These are phyloP conservation scores for Mesodorylaimus sp. DNA, from an alignment of 2,888 invertebrate genomes.

Conservation along the genomic window DNA sequence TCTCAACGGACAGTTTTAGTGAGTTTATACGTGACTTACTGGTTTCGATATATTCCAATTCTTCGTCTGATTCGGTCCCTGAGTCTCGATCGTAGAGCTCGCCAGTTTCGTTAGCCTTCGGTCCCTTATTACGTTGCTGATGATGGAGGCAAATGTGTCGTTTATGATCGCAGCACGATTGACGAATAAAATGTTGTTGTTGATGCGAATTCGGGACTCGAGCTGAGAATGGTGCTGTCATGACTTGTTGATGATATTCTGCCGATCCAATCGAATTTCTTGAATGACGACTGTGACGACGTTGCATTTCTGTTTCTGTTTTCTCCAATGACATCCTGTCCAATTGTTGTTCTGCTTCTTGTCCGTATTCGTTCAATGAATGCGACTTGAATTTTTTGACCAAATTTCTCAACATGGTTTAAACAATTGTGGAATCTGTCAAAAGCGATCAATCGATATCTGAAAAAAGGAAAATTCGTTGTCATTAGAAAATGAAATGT, in stretches of 20 bases:
- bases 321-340: background rate
- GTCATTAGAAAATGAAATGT: no score
- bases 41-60: background rate
- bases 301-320: background rate
- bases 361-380: background rate
- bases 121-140: no score
- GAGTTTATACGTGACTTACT: constrained; percentile 2
- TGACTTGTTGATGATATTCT: no score
- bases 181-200: no score
- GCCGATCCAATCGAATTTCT: no score
- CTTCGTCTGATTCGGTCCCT: constrained; percentile 5
- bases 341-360: background rate
- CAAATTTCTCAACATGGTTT: background rate
- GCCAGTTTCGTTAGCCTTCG: background rate
- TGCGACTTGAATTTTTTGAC: constrained; percentile 3
- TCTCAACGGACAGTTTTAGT: no score
- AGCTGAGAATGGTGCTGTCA: no score
- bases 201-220: no score
- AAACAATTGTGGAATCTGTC: background rate
- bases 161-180: no score
- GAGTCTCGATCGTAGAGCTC: background rate
- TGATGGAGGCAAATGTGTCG: no score
- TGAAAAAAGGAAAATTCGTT: background rate
- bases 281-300: no score
- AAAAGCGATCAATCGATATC: background rate